Base-by-base conservation (phyloP, 2,888 invertebrate species). In the Hirtodrosophila confusa region DNA sequence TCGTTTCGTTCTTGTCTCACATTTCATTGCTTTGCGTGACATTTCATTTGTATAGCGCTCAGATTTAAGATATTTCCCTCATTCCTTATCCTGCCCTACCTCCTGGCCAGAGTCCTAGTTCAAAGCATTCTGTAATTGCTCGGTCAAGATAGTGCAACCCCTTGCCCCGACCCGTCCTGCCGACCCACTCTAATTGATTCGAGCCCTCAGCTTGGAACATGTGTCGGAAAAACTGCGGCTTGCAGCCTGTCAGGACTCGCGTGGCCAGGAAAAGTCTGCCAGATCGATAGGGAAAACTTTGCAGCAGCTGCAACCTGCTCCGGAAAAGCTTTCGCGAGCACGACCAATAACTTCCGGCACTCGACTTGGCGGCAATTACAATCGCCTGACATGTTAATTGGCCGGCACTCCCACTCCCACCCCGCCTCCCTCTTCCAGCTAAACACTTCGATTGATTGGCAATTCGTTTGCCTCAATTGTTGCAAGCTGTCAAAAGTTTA, bases 21-120 rank as follows among this genome's bases (percentile, higher is more conserved):
- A 80, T 85, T 88, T 84, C 74, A 66, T 78, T 80, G 55, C 71
- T 55, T 85, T 74, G 84, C 86, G 80, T 85, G 88, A 85, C 88
- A 88, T 84, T 87, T 87, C 80, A 71, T 75, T 80, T 75, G 71
- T 49, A 56, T 47, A 57, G 50, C 48, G 57, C 54, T 64, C 67
- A 68, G 79, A 76, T 78, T 69, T 75, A 29, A 69, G 69, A 80
- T 78, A 66, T 58, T 43, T 23, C 17, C 27, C 27, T 27, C 27
- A 17, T 33, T 39, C n/a, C 41, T 31, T 24, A 33, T 8, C 39
- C n/a, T n/a, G n/a, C n/a, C n/a, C n/a, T n/a, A n/a, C n/a, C n/a
- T n/a, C n/a, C 8, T 49, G 45, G n/a, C 35, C 31, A 31, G 24
- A 47, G 9, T n/a, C 24, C 17, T 4, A 23, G 37, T 35, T 45